phyloP scores from a whole-genome alignment of 1,140 invertebrate genomes.

The Charaxes varanes region DNA sequence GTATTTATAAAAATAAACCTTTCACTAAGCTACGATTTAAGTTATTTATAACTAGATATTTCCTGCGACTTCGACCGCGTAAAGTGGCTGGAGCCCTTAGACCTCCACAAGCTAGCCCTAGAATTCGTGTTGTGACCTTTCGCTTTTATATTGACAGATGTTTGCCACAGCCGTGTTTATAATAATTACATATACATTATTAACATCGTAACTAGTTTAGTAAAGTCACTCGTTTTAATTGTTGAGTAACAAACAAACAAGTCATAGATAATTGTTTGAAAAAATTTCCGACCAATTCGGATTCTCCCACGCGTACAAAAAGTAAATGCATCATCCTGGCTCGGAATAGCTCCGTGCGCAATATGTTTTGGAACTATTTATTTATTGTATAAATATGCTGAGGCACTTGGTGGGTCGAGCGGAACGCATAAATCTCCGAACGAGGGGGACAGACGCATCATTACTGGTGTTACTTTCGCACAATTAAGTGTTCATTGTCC shows the following conservation, averaged over 20 bases:
- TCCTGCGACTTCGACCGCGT: too few relatives aligned
- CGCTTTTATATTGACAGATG: too few relatives aligned
- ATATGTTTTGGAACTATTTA: slow-evolving; percentile 66
- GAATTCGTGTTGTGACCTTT: too few relatives aligned
- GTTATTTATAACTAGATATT: too few relatives aligned
- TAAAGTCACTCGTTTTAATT: too few relatives aligned
- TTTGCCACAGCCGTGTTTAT: too few relatives aligned
- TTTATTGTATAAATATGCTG: slow-evolving; percentile 59
- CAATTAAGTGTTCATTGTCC: slow-evolving; percentile 68
- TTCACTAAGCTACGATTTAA: too few relatives aligned
- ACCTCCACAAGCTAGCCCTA: too few relatives aligned
- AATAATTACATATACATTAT: too few relatives aligned
- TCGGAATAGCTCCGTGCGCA: slow-evolving; percentile 38
- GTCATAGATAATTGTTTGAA: slow-evolving; percentile 6
- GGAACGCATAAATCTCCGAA: slow-evolving; percentile 52
- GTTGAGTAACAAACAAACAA: slow-evolving; percentile 11
- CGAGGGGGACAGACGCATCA: slow-evolving; percentile 43
- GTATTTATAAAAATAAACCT: too few relatives aligned
- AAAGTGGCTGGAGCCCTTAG: too few relatives aligned
- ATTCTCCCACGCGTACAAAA: slow-evolving; percentile 55
- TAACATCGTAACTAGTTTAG: too few relatives aligned
- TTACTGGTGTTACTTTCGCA: slow-evolving; percentile 64
- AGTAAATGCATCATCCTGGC: slow-evolving; percentile 40
- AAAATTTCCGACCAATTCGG: slow-evolving; percentile 9
- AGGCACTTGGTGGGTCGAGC: slow-evolving; percentile 54